A percentile compares a stretch with the other conserved stretches of the same genome.
Evolutionary conservation across 2,113 vertebrate genomes (phyloP).

Genomic region (Melanerpes formicivorus): DNA sequence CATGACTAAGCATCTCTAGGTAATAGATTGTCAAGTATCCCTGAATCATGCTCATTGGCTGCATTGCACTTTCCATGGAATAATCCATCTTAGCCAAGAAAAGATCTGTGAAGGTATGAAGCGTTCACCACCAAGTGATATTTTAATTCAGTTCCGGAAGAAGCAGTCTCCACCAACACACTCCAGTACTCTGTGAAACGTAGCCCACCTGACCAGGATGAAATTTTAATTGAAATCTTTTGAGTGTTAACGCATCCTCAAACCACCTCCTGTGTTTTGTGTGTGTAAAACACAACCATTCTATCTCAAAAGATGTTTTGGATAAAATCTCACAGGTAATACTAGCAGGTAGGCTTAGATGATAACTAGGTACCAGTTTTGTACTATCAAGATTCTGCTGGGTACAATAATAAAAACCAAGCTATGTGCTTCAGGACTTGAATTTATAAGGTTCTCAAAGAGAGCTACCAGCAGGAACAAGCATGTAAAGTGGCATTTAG

Average conservation of each 20-base stretch:
- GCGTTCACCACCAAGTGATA: not conserved
- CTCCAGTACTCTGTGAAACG: not conserved
- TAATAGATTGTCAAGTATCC: slow-evolving; percentile 7
- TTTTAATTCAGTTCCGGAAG: not conserved
- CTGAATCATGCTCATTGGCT: slow-evolving; percentile 8
- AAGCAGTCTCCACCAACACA: not conserved
- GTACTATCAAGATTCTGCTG: not conserved
- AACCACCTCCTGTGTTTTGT: not conserved
- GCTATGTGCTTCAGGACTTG: not conserved
- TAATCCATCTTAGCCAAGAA: not conserved
- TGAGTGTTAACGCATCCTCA: not conserved
- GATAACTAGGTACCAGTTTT: not conserved
- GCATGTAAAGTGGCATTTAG: not conserved
- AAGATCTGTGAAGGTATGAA: not conserved
- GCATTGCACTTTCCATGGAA: not conserved
- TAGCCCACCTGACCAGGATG: not conserved
- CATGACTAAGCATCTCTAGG: slow-evolving; percentile 57
- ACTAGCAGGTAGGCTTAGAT: not conserved
- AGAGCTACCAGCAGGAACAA: not conserved
- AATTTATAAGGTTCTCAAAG: not conserved
- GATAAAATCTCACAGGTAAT: not conserved
- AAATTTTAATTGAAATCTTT: not conserved
- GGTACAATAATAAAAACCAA: not conserved
- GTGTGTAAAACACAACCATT: not conserved
- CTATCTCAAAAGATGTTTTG: rapidly evolving